Evolutionary conservation across 2,888 invertebrate genomes (phyloP), one percentile per base, ranked within the genome.

Genomic region (Oligia strigilis): DNA sequence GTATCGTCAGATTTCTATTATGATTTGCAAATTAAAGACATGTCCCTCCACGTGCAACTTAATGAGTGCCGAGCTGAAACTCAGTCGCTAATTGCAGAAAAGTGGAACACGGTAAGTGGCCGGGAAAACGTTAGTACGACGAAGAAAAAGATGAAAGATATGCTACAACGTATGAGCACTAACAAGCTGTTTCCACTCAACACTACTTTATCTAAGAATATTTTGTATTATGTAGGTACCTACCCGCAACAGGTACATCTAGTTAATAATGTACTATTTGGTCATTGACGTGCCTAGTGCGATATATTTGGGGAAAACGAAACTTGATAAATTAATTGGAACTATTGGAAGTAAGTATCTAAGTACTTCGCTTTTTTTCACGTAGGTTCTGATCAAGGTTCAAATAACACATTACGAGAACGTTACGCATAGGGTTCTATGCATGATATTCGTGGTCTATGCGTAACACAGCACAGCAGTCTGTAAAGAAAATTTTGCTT

Each of bases 71-170:
- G 17, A 65, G 62, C 36, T 83, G 52, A 55, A 82, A 73, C 86
- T 82, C 77, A 49, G 60, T 71, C 62, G 64, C 72, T 86, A 86
- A 83, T 83, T 86, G 62, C 82, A 74, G 77, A 83, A 86, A 82
- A 86, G 55, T 73, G 71, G 86, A 23, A 74, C 77, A 62, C 55
- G 36, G 19, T 43, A 67, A 86, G 70, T 76, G 52, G 65, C 64
- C 71, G 64, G 64, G 73, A 84, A 86, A 86, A 71, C 49, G 69
- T 72, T 49, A 9, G 55, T 64, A 74, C 60, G 77, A 74, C 71
- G 67, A 67, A 76, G 77, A 67, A 67, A 73, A 52, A 77, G 86
- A 83, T 75, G 49, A 8, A n/a, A 72, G 81, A 83, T 85, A 85
- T 2, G 64, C 69, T 49, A 60, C 66, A 67, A 23, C 9, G 65